These are phyloP conservation scores for Centroberyx gerrardi DNA, from an alignment of 2,797 vertebrate species.

Conservation along the genomic window DNA sequence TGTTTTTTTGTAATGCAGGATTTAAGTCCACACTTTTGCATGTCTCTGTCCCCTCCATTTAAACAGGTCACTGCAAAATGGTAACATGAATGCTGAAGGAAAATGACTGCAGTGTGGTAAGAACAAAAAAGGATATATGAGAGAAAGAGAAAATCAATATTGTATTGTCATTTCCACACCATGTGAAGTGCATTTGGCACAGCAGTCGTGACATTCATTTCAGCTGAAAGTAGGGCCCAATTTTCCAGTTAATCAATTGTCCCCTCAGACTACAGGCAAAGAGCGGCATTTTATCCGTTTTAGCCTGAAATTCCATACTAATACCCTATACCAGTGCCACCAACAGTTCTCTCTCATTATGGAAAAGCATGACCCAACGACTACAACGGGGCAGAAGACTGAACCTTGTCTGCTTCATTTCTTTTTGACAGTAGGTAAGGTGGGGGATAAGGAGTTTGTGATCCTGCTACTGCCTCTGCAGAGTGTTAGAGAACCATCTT, in stretches of 20 bases:
- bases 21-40: neutral
- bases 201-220: slow-evolving; percentile 9
- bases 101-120: neutral
- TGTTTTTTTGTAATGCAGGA: neutral
- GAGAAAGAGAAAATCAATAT: slow-evolving; percentile 23
- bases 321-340: neutral
- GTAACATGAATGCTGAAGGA: neutral
- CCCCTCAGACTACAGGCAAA: neutral
- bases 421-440: too few relatives aligned
- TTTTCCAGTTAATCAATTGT: slow-evolving; percentile 15
- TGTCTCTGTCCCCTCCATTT: neutral
- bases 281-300: neutral
- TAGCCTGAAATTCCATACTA: neutral
- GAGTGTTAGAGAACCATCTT: neutral
- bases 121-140: neutral
- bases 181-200: slow-evolving; percentile 19
- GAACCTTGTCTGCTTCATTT: too few relatives aligned
- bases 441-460: too few relatives aligned
- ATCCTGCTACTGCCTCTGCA: neutral
- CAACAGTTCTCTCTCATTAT: neutral
- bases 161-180: slow-evolving; percentile 13
- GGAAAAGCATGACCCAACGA: too few relatives aligned
- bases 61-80: neutral
- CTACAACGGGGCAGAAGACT: too few relatives aligned
- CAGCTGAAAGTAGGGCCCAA: neutral